These are phyloP conservation scores for Biston betularia DNA, from an alignment of 2,888 invertebrate species.

Conservation along the genomic window DNA sequence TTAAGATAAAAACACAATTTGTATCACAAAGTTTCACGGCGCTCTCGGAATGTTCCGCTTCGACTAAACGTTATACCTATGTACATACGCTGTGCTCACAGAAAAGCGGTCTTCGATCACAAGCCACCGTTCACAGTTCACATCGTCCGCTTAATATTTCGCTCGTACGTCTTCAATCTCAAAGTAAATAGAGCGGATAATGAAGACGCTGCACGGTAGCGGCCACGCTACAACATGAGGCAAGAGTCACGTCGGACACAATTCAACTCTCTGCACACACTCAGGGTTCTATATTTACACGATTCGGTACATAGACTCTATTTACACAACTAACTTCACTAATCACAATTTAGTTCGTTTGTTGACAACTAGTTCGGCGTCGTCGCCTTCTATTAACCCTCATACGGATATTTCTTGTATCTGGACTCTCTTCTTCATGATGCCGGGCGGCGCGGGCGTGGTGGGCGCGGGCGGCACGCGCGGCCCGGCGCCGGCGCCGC, in stretches of 20 bases:
- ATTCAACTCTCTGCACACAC: conserved; percentile 52
- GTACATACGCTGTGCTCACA: conserved; percentile 21
- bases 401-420: conserved; percentile 97
- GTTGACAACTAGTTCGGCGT: conserved; percentile 76
- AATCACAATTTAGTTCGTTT: conserved; percentile 80
- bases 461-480: conserved; percentile 59
- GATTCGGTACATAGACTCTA: conserved; percentile 39
- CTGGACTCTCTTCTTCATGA: conserved; percentile 95
- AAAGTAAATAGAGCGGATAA: conserved; percentile 56
- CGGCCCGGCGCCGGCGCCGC: conserved; percentile 74
- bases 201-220: conserved; percentile 55
- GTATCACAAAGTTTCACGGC: conserved; percentile 29
- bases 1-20: conserved; percentile 34
- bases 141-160: conserved; percentile 48
- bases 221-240: conserved; percentile 47
- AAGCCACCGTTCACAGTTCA: conserved; percentile 44
- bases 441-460: conserved; percentile 89
- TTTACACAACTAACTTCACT: conserved; percentile 43
- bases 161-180: conserved; percentile 54
- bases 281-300: conserved; percentile 49
- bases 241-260: conserved; percentile 54
- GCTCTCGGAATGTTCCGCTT: conserved; percentile 25
- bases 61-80: conserved; percentile 7
- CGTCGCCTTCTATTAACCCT: conserved; percentile 76
- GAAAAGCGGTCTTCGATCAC: conserved; percentile 43